Evolutionary conservation across 2,113 vertebrate species (phyloP).

Genomic region (Bubo scandiacus): DNA sequence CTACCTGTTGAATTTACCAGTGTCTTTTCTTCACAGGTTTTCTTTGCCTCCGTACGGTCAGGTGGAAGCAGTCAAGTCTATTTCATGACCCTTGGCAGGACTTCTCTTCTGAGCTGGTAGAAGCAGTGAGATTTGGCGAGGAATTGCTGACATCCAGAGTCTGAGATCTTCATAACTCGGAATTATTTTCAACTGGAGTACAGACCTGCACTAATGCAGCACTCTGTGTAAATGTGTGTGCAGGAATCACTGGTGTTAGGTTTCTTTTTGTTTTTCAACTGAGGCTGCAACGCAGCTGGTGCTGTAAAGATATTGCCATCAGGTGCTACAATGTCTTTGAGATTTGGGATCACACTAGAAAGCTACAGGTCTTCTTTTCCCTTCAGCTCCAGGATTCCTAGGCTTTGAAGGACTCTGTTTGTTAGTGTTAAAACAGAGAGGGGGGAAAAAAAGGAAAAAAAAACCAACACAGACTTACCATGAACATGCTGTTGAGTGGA

Average conservation of each 20-base stretch:
- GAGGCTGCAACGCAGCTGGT: slow-evolving; percentile 79
- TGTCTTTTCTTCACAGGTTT: slow-evolving; percentile 80
- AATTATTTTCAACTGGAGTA: slow-evolving; percentile 80
- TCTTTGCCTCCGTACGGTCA: slow-evolving; percentile 96
- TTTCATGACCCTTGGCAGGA: slow-evolving; percentile 98
- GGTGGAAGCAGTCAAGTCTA: slow-evolving; percentile 99
- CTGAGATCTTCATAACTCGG: slow-evolving; percentile 74
- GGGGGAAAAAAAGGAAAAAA: neutral
- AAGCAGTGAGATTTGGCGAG: slow-evolving; percentile 50
- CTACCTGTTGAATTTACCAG: neutral
- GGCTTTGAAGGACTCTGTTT: slow-evolving; percentile 72
- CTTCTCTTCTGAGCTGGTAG: slow-evolving; percentile 99
- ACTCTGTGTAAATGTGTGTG: slow-evolving; percentile 66
- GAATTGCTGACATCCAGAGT: slow-evolving; percentile 69
- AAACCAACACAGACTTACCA: neutral
- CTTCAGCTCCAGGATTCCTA: slow-evolving; percentile 74
- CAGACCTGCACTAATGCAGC: slow-evolving; percentile 70
- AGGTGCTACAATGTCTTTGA: slow-evolving; percentile 75
- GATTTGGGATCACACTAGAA: slow-evolving; percentile 71
- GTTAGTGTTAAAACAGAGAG: slow-evolving; percentile 38
- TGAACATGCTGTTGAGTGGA: slow-evolving; percentile 37
- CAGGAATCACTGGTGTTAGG: slow-evolving; percentile 66
- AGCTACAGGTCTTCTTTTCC: slow-evolving; percentile 66
- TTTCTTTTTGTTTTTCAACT: slow-evolving; percentile 73
- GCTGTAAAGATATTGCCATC: slow-evolving; percentile 79